Conservation (phyloP, 2,113 vertebrate genomes). For the Psilopogon haemacephalus region DNA sequence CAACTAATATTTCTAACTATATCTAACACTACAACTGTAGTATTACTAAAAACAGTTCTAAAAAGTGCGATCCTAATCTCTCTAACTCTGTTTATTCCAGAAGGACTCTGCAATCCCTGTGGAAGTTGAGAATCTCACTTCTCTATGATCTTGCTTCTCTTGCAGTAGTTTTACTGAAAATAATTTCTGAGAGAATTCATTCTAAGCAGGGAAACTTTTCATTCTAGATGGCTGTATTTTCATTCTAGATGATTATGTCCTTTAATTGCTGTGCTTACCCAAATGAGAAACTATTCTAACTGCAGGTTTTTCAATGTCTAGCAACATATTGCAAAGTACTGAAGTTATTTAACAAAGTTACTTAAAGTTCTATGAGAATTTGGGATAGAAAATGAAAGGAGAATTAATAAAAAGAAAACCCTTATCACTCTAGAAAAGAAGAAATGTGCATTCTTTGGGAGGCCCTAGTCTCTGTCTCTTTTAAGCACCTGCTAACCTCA, state of each 20-base stretch:
- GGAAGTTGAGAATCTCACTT: conserved; percentile 75
- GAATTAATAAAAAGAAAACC: neutral
- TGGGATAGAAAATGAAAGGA: neutral
- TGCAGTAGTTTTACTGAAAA: conserved; percentile 77
- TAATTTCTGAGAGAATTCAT: conserved; percentile 76
- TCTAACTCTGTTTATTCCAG: conserved; percentile 74
- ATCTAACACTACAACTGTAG: neutral
- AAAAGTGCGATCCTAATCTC: neutral
- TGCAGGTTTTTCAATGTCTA: neutral
- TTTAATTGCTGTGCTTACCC: neutral
- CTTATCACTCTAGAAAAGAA: neutral
- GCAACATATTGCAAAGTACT: conserved; percentile 75
- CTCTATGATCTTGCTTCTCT: conserved; percentile 79
- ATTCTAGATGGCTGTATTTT: neutral
- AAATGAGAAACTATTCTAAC: neutral
- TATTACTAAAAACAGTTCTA: neutral
- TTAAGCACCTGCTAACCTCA: neutral
- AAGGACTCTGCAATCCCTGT: conserved; percentile 77
- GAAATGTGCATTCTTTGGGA: neutral
- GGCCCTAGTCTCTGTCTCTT: neutral
- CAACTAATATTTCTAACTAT: neutral
- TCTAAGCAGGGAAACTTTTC: conserved; percentile 47
- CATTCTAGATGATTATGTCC: neutral
- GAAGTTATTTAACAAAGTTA: conserved; percentile 78
- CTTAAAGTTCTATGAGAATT: conserved; percentile 72